Evolutionary conservation across 1,140 invertebrate species (phyloP), one percentile per base, ranked within the genome.

Genomic region (Thereuonema tuberculata): DNA sequence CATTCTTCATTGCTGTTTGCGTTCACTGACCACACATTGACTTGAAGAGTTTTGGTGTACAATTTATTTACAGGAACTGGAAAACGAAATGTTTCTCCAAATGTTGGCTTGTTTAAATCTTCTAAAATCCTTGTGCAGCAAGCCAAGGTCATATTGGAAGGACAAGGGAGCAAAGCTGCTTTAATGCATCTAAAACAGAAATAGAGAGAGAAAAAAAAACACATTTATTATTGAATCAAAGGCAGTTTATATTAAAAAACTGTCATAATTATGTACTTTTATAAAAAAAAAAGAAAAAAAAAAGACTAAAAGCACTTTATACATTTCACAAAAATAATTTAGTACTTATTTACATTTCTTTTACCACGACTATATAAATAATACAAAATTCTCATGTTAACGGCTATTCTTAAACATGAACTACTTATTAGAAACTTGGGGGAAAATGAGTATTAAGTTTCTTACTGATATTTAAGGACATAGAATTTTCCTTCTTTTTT

Each of bases 31-130:
- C 85, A 89, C 25, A 91, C 83, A 68, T 90, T 89, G 48, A 95
- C 82, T 76, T 94, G 91, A 57, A 95, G 70, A 20, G 90, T 95
- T 76, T 93, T 91, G 28, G 82, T 84, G 66, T 81, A 82, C 25
- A 93, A 75, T 70, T 86, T 87, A 65, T 81, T 82, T 43, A 85
- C 74, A 59, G 84, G 79, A 61, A 92, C 82, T 62, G 80, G 75
- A 64, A 91, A 80, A 12, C 82, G 80, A 70, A 90, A 91, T 58
- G 78, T 82, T 73, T 92, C 86, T 31, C 82, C 84, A 67, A 91
- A 89, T 47, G 82, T 84, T 29, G 88, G 85, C 70, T 86, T 85
- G 59, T 81, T 80, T 55, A 87, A 75, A 69, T 89, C 84, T n/a
- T 77, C 75, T 17, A 85, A 73, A 60, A 79, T 72, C 77, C 84